Conservation (phyloP, 2,888 invertebrate genomes). For the Dendrolimus houi region DNA sequence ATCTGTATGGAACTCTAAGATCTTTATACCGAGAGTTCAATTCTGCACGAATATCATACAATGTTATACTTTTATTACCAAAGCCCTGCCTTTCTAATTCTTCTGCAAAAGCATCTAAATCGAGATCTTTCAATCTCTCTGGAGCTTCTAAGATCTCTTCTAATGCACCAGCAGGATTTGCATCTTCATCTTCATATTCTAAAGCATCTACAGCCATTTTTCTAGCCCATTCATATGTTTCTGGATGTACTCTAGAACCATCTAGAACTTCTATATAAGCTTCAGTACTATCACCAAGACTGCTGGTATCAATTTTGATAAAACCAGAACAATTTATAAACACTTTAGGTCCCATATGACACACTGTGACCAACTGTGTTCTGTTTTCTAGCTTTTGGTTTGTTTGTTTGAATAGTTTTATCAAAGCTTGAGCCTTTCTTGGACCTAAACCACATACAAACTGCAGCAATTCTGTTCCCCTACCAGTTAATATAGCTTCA, state of each 20-base stretch:
- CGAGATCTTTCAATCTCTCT: slow-evolving; percentile 94
- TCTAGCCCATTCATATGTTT: slow-evolving; percentile 99
- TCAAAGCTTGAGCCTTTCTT: slow-evolving; percentile 91
- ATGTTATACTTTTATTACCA: slow-evolving; percentile 93
- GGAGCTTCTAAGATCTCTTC: slow-evolving; percentile 98
- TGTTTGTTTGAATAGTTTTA: slow-evolving; percentile 91
- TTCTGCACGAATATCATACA: slow-evolving; percentile 98
- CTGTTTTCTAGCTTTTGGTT: slow-evolving; percentile 95
- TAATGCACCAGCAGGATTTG: slow-evolving; percentile 96
- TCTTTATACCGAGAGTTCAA: slow-evolving; percentile 96
- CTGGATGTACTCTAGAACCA: slow-evolving; percentile 98
- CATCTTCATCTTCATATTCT: slow-evolving; percentile 98
- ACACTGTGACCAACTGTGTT: slow-evolving; percentile 95
- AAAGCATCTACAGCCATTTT: slow-evolving; percentile 99
- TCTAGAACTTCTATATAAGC: slow-evolving; percentile 97
- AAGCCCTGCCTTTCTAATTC: slow-evolving; percentile 95
- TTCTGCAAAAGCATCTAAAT: slow-evolving; percentile 98
- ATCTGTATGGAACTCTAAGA: slow-evolving; percentile 84
- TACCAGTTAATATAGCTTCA: slow-evolving; percentile 90
- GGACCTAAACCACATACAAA: slow-evolving; percentile 98
- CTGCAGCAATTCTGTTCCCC: slow-evolving; percentile 93
- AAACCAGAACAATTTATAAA: slow-evolving; percentile 99
- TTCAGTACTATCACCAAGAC: slow-evolving; percentile 95
- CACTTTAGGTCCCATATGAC: slow-evolving; percentile 98
- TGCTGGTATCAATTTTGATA: slow-evolving; percentile 98